These are phyloP conservation scores for Cyanocitta stelleri DNA, from an alignment of 2,113 vertebrate species.

Conservation along the genomic window DNA sequence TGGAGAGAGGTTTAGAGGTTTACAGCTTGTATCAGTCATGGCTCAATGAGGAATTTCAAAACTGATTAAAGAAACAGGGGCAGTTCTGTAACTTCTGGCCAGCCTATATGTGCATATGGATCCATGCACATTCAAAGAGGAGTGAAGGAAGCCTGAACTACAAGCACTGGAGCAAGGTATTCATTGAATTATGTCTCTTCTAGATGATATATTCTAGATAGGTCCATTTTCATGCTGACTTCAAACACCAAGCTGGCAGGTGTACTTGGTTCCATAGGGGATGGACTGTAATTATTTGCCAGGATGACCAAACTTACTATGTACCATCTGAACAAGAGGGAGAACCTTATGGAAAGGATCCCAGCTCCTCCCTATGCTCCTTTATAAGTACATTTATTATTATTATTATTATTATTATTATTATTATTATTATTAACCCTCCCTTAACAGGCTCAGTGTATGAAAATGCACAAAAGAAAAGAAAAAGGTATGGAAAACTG, in stretches of 20 bases:
- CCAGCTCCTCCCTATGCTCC: not conserved
- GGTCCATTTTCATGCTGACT: not conserved
- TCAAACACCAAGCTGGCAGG: not conserved
- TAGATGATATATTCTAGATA: not conserved
- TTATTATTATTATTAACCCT: not conserved
- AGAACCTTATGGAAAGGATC: not conserved
- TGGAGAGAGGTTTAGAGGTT: not conserved
- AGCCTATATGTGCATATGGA: not conserved
- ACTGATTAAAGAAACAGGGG: not conserved
- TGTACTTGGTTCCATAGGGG: not conserved
- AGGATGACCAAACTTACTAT: not conserved
- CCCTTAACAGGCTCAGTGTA: not conserved
- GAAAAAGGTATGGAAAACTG: not conserved
- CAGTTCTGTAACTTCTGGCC: not conserved
- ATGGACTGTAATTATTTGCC: not conserved
- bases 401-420: not conserved
- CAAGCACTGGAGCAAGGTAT: not conserved
- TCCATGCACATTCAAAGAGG: not conserved
- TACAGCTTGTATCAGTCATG: not conserved
- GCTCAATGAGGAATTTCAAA: not conserved
- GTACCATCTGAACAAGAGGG: not conserved
- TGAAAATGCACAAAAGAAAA: not conserved
- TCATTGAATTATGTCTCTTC: accelerated
- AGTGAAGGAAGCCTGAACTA: not conserved
- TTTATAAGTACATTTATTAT: not conserved